Evolutionary conservation across 2,797 vertebrate species (phyloP).

Genomic region (Tamandua tetradactyla): DNA sequence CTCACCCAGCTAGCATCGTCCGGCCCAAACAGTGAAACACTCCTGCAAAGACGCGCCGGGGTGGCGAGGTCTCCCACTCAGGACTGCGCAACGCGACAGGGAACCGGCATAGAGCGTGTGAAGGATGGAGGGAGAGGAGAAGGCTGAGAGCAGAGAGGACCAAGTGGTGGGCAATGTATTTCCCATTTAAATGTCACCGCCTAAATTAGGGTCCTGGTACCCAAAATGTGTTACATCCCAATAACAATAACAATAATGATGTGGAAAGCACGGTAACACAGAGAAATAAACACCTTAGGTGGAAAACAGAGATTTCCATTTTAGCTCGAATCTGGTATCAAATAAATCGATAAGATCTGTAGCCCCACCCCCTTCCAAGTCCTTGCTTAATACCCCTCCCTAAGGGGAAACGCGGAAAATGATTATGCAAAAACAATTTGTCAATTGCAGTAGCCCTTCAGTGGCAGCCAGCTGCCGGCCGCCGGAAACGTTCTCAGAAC

Average conservation of each 20-base stretch:
- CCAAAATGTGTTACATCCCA: neutral
- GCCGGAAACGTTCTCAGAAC: neutral
- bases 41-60: neutral
- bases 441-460: neutral
- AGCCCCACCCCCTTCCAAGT: neutral
- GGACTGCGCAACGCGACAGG: conserved; percentile 9
- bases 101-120: neutral
- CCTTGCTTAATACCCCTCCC: neutral
- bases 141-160: neutral
- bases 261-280: neutral
- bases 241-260: neutral
- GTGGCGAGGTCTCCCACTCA: neutral
- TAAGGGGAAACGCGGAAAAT: neutral
- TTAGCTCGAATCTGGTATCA: conserved; percentile 1
- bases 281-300: neutral
- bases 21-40: neutral
- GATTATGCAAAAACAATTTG: conserved; percentile 53
- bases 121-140: neutral
- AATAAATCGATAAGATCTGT: neutral
- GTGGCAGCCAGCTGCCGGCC: neutral
- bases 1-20: neutral
- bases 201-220: neutral
- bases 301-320: conserved; percentile 35
- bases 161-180: neutral
- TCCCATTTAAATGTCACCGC: neutral